Evolutionary conservation across 2,113 vertebrate species (phyloP), one percentile per base, ranked within the genome.

Genomic region (Sinocyclocheilus anophthalmus): DNA sequence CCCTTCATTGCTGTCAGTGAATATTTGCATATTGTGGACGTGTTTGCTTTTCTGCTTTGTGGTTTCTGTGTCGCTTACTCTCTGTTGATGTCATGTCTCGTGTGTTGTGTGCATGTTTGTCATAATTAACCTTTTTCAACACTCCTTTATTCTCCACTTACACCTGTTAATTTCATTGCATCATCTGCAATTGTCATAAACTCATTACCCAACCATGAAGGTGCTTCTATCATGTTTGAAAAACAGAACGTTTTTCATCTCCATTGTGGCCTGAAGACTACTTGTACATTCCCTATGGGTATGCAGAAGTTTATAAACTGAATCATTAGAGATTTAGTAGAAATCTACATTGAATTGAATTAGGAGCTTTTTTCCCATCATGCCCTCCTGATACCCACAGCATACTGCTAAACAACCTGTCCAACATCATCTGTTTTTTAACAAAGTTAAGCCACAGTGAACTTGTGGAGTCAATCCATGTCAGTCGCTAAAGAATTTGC

Each of bases 21-120:
- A 61, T 61, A 48, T 87, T 84, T 78, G 85, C 37, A 90, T 85
- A 75, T 78, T 84, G 33, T 91, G 80, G 89, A 86, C 80, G 59
- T 88, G 57, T 88, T 16, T 81, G 84, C 42, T 84, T 63, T 80
- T 90, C 55, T 90, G 84, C 80, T 73, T 76, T 83, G 77, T 69
- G 50, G 16, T 61, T 91, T 84, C 20, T 37, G 55, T 70, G 84
- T 26, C 14, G 33, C 42, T 82, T 30, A 24, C 57, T 61, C 30
- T 83, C 30, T 69, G 57, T 81, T 78, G 45, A 76, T 78, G 39
- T 86, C 81, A 80, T 13, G 69, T 84, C 80, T 88, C 50, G 42
- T 86, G 79, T 87, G 84, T 88, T 88, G 75, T 90, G 37, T 93
- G 91, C 90, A 89, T 90, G 85, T 87, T 79, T 69, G 69, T 84